Evolutionary conservation across 2,888 invertebrate genomes (phyloP).

Genomic region (Parnassius smintheus): DNA sequence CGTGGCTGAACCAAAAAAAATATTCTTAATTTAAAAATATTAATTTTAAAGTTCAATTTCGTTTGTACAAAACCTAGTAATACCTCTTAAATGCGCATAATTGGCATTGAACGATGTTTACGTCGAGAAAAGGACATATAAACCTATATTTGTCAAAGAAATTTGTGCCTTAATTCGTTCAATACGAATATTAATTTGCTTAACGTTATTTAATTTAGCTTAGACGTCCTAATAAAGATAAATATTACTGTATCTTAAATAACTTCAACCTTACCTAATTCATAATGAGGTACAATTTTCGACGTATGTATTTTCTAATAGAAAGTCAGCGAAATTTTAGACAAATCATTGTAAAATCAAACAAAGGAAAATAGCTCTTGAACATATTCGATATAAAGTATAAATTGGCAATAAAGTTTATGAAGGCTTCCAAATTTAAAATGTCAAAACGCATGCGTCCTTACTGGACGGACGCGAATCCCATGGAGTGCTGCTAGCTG

Average conservation of each 20-base stretch:
- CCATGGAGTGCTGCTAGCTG: conserved; percentile 10
- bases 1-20: too few species aligned
- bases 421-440: conserved; percentile 12
- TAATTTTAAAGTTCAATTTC: conserved; percentile 1
- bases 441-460: conserved; percentile 24
- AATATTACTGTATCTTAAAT: not conserved
- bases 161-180: not conserved
- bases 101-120: conserved; percentile 8
- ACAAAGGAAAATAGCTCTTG: conserved; percentile 12
- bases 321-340: conserved; percentile 1
- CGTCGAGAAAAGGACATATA: not conserved
- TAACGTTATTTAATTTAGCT: conserved; percentile 2
- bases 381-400: not conserved
- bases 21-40: too few species aligned
- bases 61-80: not conserved
- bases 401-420: not conserved
- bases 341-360: too few species aligned
- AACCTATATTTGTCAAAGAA: conserved; percentile 3
- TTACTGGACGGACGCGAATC: conserved; percentile 5
- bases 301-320: not conserved
- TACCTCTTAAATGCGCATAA: conserved; percentile 14
- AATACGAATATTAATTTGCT: not conserved
- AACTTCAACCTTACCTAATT: not conserved
- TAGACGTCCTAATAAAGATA: conserved; percentile 7
- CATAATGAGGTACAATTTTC: not conserved